Evolutionary conservation across 2,797 vertebrate species (phyloP).

Genomic region (Sebastes goodei): DNA sequence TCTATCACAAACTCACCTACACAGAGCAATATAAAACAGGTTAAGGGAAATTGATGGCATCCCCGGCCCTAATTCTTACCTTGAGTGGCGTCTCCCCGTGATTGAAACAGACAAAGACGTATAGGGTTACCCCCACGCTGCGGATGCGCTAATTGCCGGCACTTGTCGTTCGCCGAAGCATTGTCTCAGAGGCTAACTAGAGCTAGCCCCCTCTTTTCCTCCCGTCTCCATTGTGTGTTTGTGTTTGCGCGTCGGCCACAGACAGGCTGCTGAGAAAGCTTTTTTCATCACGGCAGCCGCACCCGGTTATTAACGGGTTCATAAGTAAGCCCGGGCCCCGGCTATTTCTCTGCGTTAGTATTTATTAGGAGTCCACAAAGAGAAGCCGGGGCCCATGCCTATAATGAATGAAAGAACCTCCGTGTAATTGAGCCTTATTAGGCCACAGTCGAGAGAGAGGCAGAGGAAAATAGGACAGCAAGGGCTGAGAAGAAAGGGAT

Average conservation of each 20-base stretch:
- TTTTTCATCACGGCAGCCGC: slow-evolving; percentile 80
- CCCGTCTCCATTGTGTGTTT: slow-evolving; percentile 78
- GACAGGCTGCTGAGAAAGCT: slow-evolving; percentile 89
- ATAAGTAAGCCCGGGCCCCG: slow-evolving; percentile 90
- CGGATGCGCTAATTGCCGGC: slow-evolving; percentile 92
- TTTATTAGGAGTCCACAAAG: slow-evolving; percentile 92
- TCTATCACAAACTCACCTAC: slow-evolving; percentile 89
- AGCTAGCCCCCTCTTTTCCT: slow-evolving; percentile 61
- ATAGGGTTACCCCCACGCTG: slow-evolving; percentile 90
- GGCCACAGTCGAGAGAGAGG: slow-evolving; percentile 74
- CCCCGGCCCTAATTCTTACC: slow-evolving; percentile 90
- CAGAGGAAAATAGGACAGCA: slow-evolving; percentile 65
- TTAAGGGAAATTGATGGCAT: slow-evolving; percentile 96
- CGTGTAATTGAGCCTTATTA: slow-evolving; percentile 92
- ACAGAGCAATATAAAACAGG: slow-evolving; percentile 89
- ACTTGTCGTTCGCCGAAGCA: slow-evolving; percentile 91
- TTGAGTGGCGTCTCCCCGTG: slow-evolving; percentile 85
- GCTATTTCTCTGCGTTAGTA: slow-evolving; percentile 91
- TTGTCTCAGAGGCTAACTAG: slow-evolving; percentile 94
- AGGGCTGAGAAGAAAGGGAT: slow-evolving; percentile 69
- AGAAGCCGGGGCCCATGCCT: slow-evolving; percentile 84
- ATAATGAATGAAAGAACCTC: slow-evolving; percentile 91
- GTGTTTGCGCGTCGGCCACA: slow-evolving; percentile 86
- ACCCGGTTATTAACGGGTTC: slow-evolving; percentile 93
- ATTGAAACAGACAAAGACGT: slow-evolving; percentile 96